phyloP scores from a whole-genome alignment of 2,113 vertebrate genomes.

The Hypocryptadius cinnamomeus region DNA sequence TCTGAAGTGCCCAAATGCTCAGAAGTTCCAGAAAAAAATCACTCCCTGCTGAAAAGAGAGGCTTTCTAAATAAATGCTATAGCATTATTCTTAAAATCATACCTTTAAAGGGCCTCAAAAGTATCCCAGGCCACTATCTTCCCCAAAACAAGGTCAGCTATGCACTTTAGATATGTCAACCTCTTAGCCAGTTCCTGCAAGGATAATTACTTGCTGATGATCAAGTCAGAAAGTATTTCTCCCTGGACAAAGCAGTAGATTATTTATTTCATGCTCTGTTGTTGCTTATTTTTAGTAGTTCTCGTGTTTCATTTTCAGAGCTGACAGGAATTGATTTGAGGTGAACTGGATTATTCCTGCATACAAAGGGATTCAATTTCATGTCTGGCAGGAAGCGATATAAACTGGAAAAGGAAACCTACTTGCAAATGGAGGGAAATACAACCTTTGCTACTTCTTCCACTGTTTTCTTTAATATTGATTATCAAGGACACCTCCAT shows the following conservation, averaged over 20 bases:
- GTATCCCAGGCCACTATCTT: not conserved
- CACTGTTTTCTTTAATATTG: not conserved
- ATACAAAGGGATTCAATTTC: not conserved
- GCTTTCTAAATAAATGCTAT: not conserved
- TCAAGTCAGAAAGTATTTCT: slow-evolving; percentile 5
- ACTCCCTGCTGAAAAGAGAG: not conserved
- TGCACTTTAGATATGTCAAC: not conserved
- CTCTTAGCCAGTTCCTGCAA: not conserved
- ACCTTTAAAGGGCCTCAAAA: not conserved
- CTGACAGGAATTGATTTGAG: not conserved
- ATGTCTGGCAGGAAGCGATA: not conserved
- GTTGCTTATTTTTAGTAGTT: slow-evolving; percentile 15
- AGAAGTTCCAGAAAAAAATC: not conserved
- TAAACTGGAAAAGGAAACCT: not conserved
- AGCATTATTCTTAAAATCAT: not conserved
- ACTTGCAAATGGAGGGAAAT: not conserved
- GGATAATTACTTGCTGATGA: not conserved
- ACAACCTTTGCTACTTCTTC: not conserved
- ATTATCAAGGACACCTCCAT: not conserved
- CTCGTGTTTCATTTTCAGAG: slow-evolving; percentile 6
- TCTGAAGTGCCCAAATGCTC: not conserved
- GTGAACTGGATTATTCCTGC: not conserved
- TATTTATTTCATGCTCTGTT: slow-evolving; percentile 3
- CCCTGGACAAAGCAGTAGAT: not conserved
- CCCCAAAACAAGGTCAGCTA: not conserved